Conservation (phyloP, 2,797 vertebrate genomes). For the Gouania willdenowi region DNA sequence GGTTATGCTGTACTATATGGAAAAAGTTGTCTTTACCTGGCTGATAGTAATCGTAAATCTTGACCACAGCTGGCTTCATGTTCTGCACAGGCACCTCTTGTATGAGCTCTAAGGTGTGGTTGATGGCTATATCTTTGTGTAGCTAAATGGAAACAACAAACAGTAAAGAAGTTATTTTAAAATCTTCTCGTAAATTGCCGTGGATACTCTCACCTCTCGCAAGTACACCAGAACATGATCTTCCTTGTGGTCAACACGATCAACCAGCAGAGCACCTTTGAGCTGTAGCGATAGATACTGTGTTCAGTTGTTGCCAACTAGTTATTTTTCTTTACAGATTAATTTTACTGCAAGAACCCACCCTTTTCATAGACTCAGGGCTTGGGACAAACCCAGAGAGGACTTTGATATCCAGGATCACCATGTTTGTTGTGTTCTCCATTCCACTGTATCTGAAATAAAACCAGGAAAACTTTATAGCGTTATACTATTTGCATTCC, state of each 20-base stretch:
- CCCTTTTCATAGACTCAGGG: conserved; percentile 23
- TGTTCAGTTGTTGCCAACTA: too few species aligned
- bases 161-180: background rate
- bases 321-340: too few species aligned
- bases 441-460: conserved; percentile 32
- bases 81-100: conserved; percentile 55
- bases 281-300: conserved; percentile 34
- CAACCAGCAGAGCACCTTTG: conserved; percentile 4
- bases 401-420: conserved; percentile 61
- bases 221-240: conserved; percentile 56
- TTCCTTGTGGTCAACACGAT: conserved; percentile 46
- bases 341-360: conserved; percentile 11
- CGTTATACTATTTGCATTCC: too few species aligned
- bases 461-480: too few species aligned
- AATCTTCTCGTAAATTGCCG: background rate
- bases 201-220: conserved; percentile 33
- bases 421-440: conserved; percentile 49
- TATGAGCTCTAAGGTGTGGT: conserved; percentile 28
- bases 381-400: conserved; percentile 59
- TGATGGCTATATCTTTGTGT: background rate
- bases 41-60: conserved; percentile 76
- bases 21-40: conserved; percentile 55
- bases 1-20: too few species aligned
- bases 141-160: conserved; percentile 35
- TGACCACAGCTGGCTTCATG: conserved; percentile 65